A percentile compares a stretch with the other conserved stretches of the same genome.
These are phyloP conservation scores for Enteromius argenteus DNA, from an alignment of 2,797 vertebrate species.

Conservation along the genomic window DNA sequence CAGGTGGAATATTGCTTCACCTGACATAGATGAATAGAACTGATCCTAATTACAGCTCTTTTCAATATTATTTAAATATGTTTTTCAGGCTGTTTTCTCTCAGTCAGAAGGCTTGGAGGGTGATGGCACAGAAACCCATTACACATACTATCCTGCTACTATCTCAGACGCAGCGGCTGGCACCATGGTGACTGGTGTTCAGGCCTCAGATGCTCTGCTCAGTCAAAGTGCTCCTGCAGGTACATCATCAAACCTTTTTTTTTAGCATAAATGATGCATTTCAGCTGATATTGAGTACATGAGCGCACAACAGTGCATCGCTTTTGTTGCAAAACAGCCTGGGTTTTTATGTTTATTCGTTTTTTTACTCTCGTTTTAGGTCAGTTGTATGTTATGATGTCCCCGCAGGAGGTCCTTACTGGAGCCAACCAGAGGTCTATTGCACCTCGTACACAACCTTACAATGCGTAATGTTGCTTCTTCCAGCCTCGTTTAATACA, in stretches of 20 bases:
- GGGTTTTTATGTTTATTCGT: neutral
- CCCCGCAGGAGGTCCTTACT: conserved; percentile 92
- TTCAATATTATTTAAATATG: conserved; percentile 73
- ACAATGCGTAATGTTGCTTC: conserved; percentile 86
- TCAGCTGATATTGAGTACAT: conserved; percentile 54
- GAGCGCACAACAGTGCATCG: conserved; percentile 71
- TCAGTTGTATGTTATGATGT: conserved; percentile 97
- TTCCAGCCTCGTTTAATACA: conserved; percentile 48
- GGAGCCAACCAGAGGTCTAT: conserved; percentile 90
- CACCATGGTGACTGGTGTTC: conserved; percentile 88
- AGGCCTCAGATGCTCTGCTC: conserved; percentile 87
- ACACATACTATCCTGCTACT: conserved; percentile 93
- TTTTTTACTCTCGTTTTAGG: conserved; percentile 72
- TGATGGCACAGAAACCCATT: conserved; percentile 86
- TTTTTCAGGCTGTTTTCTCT: conserved; percentile 83
- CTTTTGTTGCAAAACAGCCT: conserved; percentile 66
- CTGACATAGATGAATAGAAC: neutral
- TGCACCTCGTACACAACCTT: conserved; percentile 89
- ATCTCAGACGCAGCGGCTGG: conserved; percentile 78
- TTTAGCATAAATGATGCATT: conserved; percentile 85
- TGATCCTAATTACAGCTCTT: neutral
- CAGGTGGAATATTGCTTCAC: conserved; percentile 44
- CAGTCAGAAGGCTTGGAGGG: conserved; percentile 81
- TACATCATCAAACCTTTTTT: conserved; percentile 74
- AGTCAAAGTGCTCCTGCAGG: conserved; percentile 87